phyloP scores from a whole-genome alignment of 2,888 invertebrate genomes.

The Baronia brevicornis region DNA sequence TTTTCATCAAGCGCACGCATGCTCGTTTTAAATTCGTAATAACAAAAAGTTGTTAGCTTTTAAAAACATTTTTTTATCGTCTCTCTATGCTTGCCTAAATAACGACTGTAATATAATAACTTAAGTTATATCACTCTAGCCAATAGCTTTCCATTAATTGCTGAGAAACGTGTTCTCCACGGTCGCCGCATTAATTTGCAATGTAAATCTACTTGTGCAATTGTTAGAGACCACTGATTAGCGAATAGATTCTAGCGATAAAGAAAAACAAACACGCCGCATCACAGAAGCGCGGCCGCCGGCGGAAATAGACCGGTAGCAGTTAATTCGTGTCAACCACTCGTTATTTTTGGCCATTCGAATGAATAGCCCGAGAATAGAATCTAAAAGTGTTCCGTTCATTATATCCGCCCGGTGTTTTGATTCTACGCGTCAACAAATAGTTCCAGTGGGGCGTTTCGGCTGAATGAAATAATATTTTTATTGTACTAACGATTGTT shows the following conservation, averaged over 20 bases:
- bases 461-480: slow-evolving; percentile 26
- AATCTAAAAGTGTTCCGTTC: slow-evolving; percentile 39
- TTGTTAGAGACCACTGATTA: slow-evolving; percentile 36
- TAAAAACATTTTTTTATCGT: no score
- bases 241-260: slow-evolving; percentile 33
- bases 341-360: slow-evolving; percentile 26
- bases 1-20: no score
- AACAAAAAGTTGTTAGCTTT: no score
- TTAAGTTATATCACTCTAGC: background rate
- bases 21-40: no score
- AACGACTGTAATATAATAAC: no score
- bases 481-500: slow-evolving; percentile 21
- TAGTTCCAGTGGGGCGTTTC: slow-evolving; percentile 19
- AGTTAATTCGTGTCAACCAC: slow-evolving; percentile 30
- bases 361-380: slow-evolving; percentile 51
- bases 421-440: slow-evolving; percentile 26
- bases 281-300: slow-evolving; percentile 38
- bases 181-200: slow-evolving; percentile 21
- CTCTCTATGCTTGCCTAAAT: no score
- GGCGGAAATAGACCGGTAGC: slow-evolving; percentile 43
- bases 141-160: slow-evolving; percentile 1
- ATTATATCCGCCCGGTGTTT: slow-evolving; percentile 37
- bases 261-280: slow-evolving; percentile 37
- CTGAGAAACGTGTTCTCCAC: slow-evolving; percentile 1
- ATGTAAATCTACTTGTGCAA: slow-evolving; percentile 22